Percentiles rank a stretch among this genome's conserved stretches.
Evolutionary conservation across 2,113 vertebrate species (phyloP).

Genomic region (Dissostichus mawsoni): DNA sequence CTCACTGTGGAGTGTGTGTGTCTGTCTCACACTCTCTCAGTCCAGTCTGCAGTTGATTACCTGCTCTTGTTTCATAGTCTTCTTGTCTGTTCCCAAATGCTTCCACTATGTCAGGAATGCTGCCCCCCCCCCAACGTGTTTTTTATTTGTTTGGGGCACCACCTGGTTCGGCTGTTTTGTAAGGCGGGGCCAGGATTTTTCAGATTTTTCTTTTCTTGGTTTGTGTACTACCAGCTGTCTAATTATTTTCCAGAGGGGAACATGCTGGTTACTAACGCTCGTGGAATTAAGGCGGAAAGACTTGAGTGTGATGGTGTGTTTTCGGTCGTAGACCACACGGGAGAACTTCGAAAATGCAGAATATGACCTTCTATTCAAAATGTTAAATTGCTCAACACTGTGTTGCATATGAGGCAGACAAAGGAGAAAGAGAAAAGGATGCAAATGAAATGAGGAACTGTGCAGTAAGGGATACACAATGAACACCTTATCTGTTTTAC

Average conservation of each 20-base stretch:
- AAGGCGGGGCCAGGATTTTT: conserved; percentile 48
- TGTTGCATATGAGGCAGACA: not conserved
- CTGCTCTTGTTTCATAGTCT: conserved; percentile 51
- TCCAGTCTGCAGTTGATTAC: conserved; percentile 63
- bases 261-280: conserved; percentile 1
- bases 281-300: not conserved
- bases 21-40: conserved; percentile 33
- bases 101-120: conserved; percentile 69
- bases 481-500: conserved; percentile 27
- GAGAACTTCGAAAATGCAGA: not conserved
- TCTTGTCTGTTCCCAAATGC: conserved; percentile 53
- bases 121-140: conserved; percentile 28
- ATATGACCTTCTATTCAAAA: not conserved
- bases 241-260: conserved; percentile 20
- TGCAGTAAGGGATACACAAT: conserved; percentile 22
- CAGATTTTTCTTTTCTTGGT: conserved; percentile 15
- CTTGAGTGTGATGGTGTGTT: not conserved
- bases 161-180: conserved; percentile 75
- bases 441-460: conserved; percentile 36
- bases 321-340: not conserved
- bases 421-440: conserved; percentile 10
- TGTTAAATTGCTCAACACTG: not conserved
- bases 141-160: conserved; percentile 70
- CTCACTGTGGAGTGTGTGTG: conserved; percentile 47
- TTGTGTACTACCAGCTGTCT: conserved; percentile 41